Conservation (phyloP, 2,113 vertebrate genomes). For the Nothocercus nigrocapillus region DNA sequence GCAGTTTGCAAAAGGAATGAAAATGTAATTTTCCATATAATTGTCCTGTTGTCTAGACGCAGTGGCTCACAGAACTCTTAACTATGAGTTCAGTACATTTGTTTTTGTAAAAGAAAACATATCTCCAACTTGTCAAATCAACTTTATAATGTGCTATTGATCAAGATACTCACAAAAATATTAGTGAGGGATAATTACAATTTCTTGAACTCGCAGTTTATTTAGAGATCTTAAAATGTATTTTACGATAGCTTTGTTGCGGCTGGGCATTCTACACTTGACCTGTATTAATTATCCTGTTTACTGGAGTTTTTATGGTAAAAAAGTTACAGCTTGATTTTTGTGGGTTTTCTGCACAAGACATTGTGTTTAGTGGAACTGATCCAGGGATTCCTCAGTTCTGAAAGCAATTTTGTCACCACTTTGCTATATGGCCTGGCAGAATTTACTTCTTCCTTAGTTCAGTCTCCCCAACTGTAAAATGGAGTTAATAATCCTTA, state of each 20-base stretch:
- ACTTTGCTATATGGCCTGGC: background rate
- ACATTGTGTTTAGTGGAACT: background rate
- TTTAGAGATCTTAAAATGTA: slow-evolving; percentile 6
- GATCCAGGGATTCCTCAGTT: background rate
- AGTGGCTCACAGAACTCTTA: background rate
- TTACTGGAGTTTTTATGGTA: background rate
- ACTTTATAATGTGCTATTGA: background rate
- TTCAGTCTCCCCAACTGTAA: background rate
- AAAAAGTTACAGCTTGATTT: background rate
- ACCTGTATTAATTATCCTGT: background rate
- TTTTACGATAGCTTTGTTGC: background rate
- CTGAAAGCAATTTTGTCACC: background rate
- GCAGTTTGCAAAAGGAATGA: slow-evolving; percentile 55
- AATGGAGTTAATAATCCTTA: background rate
- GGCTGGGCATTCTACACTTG: background rate
- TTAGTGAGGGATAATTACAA: background rate
- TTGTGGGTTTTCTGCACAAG: background rate
- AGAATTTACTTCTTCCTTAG: background rate
- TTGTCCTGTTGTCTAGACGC: slow-evolving; percentile 47
- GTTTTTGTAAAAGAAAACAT: slow-evolving; percentile 29
- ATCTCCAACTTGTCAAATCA: background rate
- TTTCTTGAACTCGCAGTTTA: background rate
- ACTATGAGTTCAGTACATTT: slow-evolving; percentile 47
- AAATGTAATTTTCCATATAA: slow-evolving; percentile 54
- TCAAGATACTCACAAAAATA: slow-evolving; percentile 12